phyloP scores from a whole-genome alignment of 2,888 invertebrate species.

The Anodontia alba region DNA sequence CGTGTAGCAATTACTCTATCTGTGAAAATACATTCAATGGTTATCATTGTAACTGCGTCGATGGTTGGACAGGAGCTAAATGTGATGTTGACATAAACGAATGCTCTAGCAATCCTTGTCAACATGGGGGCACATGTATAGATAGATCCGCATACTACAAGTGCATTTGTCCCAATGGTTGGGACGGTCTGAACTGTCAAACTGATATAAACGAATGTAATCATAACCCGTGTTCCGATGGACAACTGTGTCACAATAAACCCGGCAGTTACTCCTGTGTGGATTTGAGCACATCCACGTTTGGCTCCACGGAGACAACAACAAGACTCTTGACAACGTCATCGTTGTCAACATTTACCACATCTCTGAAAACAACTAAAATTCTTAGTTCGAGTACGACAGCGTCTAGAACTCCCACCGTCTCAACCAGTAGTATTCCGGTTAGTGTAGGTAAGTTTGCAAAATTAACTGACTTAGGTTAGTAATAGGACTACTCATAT shows the following conservation, averaged over 20 bases:
- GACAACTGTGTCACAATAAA: slow-evolving; percentile 22
- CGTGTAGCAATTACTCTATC: slow-evolving; percentile 13
- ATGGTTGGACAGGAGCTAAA: slow-evolving; percentile 34
- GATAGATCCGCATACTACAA: slow-evolving; percentile 20
- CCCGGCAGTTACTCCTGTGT: slow-evolving; percentile 26
- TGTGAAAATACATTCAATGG: slow-evolving; percentile 52
- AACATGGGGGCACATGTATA: slow-evolving; percentile 29
- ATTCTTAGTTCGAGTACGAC: neutral
- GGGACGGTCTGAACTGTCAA: slow-evolving; percentile 26
- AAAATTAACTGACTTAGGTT: no score
- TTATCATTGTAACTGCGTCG: slow-evolving; percentile 41
- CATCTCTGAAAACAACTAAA: neutral
- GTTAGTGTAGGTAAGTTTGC: neutral
- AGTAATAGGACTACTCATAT: no score
- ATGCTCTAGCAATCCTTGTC: slow-evolving; percentile 27
- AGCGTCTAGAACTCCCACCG: neutral
- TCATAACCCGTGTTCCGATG: neutral
- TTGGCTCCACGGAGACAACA: neutral
- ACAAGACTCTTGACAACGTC: neutral
- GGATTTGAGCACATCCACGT: neutral
- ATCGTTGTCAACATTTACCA: neutral
- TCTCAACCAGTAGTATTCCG: neutral
- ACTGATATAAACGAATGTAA: slow-evolving; percentile 33
- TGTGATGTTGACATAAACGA: slow-evolving; percentile 34
- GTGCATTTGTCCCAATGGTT: slow-evolving; percentile 27